phyloP scores from a whole-genome alignment of 2,888 invertebrate genomes.

The Julus scandinavius region DNA sequence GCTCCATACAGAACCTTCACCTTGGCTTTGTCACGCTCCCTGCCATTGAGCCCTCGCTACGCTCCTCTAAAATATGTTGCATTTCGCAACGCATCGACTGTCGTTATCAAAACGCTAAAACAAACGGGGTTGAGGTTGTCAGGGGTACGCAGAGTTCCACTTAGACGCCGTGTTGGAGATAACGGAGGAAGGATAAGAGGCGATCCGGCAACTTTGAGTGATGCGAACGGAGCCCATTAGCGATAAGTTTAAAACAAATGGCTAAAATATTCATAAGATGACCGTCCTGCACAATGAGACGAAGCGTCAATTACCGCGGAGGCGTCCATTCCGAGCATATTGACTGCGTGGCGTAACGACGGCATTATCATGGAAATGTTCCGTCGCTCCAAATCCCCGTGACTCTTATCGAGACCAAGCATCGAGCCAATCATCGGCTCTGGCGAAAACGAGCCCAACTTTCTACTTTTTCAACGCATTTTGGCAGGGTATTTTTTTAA shows the following conservation, averaged over 20 bases:
- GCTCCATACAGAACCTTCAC: too few relatives aligned
- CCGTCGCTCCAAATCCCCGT: not conserved
- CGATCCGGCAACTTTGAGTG: conserved; percentile 5
- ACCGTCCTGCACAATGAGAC: conserved; percentile 20
- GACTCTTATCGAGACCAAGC: not conserved
- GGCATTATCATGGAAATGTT: conserved; percentile 40
- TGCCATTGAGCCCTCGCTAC: not conserved
- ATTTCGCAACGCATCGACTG: not conserved
- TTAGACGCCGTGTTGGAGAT: not conserved
- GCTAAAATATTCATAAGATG: conserved; percentile 49
- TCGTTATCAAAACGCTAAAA: not conserved
- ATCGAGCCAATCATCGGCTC: not conserved
- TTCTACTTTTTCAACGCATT: not conserved
- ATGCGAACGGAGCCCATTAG: conserved; percentile 18
- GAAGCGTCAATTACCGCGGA: conserved; percentile 30
- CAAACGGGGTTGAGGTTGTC: not conserved
- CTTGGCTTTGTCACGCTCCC: too few relatives aligned
- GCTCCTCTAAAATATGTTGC: not conserved
- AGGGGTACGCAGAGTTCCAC: not conserved
- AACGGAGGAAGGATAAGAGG: conserved; percentile 5
- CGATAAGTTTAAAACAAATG: conserved; percentile 50
- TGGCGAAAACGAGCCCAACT: not conserved
- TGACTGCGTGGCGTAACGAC: not conserved
- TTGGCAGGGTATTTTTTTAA: not conserved
- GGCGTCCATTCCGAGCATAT: conserved; percentile 31